Evolutionary conservation across 2,113 vertebrate genomes (phyloP).

Genomic region (Ciconia maguari): DNA sequence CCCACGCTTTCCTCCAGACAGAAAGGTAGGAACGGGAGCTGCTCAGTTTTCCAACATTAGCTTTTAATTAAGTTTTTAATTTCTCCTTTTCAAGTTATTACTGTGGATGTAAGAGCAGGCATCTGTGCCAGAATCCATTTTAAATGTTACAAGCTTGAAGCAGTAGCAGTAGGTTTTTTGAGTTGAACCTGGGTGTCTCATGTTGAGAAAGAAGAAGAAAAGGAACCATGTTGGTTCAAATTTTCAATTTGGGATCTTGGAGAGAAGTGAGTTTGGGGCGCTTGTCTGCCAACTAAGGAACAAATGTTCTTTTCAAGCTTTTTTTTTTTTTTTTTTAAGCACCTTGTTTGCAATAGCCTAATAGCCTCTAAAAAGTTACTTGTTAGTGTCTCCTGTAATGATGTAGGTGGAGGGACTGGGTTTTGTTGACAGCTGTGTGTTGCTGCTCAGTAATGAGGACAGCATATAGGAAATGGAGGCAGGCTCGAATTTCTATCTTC

Average conservation of each 20-base stretch:
- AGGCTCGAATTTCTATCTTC: neutral
- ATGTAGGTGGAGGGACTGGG: neutral
- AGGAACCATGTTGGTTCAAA: neutral
- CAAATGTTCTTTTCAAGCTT: neutral
- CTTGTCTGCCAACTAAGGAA: neutral
- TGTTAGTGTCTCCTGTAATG: neutral
- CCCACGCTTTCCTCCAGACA: neutral
- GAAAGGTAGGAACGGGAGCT: neutral
- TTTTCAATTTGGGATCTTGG: neutral
- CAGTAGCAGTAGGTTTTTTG: neutral
- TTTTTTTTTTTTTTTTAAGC: neutral
- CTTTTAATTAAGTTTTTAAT: neutral
- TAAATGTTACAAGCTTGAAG: neutral
- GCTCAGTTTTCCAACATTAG: neutral
- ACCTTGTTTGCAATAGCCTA: neutral
- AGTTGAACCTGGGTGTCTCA: neutral
- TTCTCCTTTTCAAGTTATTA: neutral
- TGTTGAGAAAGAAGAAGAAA: neutral
- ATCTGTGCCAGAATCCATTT: neutral
- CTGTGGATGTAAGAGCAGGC: neutral
- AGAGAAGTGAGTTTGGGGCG: neutral
- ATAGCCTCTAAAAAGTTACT: neutral
- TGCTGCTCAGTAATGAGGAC: neutral
- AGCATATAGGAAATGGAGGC: neutral
- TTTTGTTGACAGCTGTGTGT: fast-evolving